phyloP scores from a whole-genome alignment of 2,797 vertebrate species.

The Phrynocephalus vlangalii region DNA sequence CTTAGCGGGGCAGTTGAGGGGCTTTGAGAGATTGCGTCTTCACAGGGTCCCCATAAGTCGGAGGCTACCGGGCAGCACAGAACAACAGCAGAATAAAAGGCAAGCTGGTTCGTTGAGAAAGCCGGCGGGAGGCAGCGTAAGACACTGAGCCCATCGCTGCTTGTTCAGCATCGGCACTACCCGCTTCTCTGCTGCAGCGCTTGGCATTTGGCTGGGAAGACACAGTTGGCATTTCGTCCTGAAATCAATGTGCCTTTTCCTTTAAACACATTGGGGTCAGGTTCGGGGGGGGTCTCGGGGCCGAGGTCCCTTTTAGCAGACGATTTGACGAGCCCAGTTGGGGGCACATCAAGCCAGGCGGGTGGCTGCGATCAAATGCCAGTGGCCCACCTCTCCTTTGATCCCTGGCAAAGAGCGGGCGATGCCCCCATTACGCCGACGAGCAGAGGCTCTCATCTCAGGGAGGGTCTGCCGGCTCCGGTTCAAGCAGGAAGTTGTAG shows the following conservation, averaged over 20 bases:
- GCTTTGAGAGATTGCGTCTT: too few relatives aligned
- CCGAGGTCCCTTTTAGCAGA: not conserved
- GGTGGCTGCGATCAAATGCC: slow-evolving; percentile 10
- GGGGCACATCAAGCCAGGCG: too few relatives aligned
- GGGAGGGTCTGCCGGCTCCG: too few relatives aligned
- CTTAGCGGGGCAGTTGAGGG: too few relatives aligned
- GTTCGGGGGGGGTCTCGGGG: not conserved
- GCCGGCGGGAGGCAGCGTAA: too few relatives aligned
- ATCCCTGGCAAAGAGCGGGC: slow-evolving; percentile 2
- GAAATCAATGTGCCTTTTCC: not conserved
- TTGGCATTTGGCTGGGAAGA: slow-evolving; percentile 9
- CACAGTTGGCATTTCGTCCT: not conserved
- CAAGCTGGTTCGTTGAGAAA: not conserved
- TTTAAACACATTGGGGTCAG: not conserved
- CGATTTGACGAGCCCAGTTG: rapidly evolving
- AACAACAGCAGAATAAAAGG: too few relatives aligned
- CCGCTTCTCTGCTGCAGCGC: rapidly evolving
- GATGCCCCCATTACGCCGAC: not conserved
- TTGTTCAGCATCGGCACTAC: not conserved
- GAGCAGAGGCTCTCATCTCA: not conserved
- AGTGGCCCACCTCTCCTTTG: not conserved
- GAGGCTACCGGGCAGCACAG: too few relatives aligned
- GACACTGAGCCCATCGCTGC: too few relatives aligned
- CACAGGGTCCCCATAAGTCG: too few relatives aligned
- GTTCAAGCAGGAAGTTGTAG: too few relatives aligned